Evolutionary conservation across 2,888 invertebrate species (phyloP).

Genomic region (Scaptomyza cyrtandrae): DNA sequence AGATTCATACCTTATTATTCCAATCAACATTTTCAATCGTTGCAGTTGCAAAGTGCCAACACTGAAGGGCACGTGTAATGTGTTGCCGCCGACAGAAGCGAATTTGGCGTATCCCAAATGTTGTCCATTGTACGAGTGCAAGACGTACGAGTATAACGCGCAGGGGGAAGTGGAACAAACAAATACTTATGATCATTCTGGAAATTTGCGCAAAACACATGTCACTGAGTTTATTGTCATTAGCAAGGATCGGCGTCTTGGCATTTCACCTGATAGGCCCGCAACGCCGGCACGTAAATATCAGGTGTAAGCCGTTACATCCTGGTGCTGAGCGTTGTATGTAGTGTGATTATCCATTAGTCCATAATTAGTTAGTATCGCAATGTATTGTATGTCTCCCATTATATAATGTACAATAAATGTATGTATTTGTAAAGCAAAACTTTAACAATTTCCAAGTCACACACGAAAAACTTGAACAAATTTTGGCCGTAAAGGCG

Average conservation of each 20-base stretch:
- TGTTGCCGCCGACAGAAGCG: conserved; percentile 65
- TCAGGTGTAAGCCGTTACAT: conserved; percentile 38
- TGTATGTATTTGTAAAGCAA: conserved; percentile 1
- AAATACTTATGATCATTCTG: conserved; percentile 81
- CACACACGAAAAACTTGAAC: not conserved
- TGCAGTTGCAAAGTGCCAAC: conserved; percentile 79
- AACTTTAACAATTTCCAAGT: too few relatives aligned
- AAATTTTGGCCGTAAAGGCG: conserved; percentile 16
- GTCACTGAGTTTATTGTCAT: conserved; percentile 73
- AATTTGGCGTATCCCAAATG: conserved; percentile 81
- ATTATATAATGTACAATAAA: not conserved
- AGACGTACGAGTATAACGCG: conserved; percentile 59
- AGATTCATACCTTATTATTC: not conserved
- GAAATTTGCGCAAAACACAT: conserved; percentile 70
- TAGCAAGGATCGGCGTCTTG: conserved; percentile 20
- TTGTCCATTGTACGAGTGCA: conserved; percentile 82
- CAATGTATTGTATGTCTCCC: conserved; percentile 21
- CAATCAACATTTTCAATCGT: not conserved
- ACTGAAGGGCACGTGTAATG: conserved; percentile 72
- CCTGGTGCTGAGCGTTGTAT: conserved; percentile 5
- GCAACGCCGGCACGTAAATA: conserved; percentile 49
- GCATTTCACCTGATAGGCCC: conserved; percentile 4
- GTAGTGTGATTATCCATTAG: conserved; percentile 40
- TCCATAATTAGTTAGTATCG: conserved; percentile 26
- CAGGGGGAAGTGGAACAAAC: conserved; percentile 71